Percentiles rank a stretch among this genome's conserved stretches.
These are phyloP conservation scores for Ichneumoninae sp. DNA, from an alignment of 2,888 invertebrate species.

Conservation along the genomic window DNA sequence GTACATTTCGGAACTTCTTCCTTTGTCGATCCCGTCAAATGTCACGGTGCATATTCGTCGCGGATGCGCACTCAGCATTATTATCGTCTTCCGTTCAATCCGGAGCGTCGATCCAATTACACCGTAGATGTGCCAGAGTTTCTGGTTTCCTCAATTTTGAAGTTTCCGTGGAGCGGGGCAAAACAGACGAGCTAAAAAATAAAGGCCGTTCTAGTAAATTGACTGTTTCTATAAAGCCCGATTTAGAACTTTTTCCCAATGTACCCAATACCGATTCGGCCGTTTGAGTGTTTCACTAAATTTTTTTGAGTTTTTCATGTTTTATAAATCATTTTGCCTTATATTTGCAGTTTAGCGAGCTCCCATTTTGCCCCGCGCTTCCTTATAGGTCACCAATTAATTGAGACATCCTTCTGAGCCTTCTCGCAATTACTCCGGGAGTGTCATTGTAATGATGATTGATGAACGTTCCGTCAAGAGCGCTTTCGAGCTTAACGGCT, in stretches of 20 bases:
- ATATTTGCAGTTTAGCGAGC: neutral
- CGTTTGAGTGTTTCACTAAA: neutral
- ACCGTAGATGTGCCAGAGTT: neutral
- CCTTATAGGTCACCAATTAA: neutral
- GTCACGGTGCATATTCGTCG: neutral
- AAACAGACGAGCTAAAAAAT: neutral
- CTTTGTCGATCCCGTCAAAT: slow-evolving; percentile 12
- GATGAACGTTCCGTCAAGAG: neutral
- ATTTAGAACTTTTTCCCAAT: too few species aligned
- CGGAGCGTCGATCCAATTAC: neutral
- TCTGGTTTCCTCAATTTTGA: neutral
- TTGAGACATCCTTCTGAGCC: neutral
- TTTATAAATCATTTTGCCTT: neutral
- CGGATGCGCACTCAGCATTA: neutral
- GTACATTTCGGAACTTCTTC: neutral
- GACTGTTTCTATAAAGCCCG: neutral
- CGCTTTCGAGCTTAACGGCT: neutral
- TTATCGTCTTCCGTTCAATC: slow-evolving; percentile 2
- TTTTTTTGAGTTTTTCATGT: too few species aligned
- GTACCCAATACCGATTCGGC: too few species aligned
- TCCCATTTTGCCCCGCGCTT: neutral
- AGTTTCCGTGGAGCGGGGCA: neutral
- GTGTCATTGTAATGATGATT: neutral
- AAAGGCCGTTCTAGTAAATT: neutral
- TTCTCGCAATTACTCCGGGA: neutral